phyloP scores from a whole-genome alignment of 2,888 invertebrate species.

The Pristionchus fissidentatus region DNA sequence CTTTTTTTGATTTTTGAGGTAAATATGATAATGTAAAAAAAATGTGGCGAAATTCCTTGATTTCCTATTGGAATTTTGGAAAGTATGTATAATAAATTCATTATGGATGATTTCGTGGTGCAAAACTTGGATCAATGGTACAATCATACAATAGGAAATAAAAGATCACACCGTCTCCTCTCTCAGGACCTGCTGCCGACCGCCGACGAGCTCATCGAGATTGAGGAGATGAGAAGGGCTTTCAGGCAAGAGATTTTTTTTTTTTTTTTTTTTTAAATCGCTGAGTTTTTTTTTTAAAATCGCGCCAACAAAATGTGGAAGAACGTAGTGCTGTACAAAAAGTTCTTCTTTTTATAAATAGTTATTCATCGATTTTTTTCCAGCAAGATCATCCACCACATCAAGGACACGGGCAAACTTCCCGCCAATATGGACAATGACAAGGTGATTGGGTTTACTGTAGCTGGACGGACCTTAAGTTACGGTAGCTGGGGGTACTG shows the following conservation, averaged over 20 bases:
- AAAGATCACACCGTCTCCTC: neutral
- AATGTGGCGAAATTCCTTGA: too few relatives aligned
- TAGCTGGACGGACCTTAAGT: too few relatives aligned
- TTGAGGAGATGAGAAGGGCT: neutral
- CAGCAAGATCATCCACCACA: neutral
- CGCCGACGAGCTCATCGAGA: constrained; percentile 5
- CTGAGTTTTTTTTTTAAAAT: neutral
- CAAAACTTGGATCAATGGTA: too few relatives aligned
- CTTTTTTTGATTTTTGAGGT: neutral
- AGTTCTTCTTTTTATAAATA: neutral
- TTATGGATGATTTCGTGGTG: too few relatives aligned
- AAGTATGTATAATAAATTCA: too few relatives aligned
- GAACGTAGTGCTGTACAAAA: neutral
- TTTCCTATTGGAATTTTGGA: too few relatives aligned
- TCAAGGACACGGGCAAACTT: neutral
- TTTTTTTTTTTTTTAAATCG: neutral
- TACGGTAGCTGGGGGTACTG: too few relatives aligned
- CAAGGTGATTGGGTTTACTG: neutral
- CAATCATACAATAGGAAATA: too few relatives aligned
- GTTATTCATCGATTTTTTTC: neutral
- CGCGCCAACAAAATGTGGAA: neutral
- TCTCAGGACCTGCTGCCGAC: constrained; percentile 11
- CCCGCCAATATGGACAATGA: neutral
- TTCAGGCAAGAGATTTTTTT: constrained; percentile 32
- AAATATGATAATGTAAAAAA: neutral